Evolutionary conservation across 92 coral and sea anemone species (phyloP), one percentile per base, ranked within the genome.

Genomic region (Bergia puertoricense): DNA sequence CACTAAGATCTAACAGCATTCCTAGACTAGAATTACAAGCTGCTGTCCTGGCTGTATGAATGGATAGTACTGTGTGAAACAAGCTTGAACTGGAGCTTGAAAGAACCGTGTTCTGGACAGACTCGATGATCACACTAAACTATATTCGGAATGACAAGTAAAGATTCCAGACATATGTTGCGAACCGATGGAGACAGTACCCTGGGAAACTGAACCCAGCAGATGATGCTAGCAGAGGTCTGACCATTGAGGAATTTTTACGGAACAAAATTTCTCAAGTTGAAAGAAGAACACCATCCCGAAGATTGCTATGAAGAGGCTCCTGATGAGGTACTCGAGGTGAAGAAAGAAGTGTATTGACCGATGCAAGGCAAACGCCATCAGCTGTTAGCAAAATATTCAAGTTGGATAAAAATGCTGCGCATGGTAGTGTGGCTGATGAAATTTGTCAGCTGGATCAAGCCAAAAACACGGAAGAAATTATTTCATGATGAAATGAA

Each of bases 141-240:
- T 85, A 85, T 22, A 85, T 85, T 57, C 75, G 77, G 0, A 85
- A 85, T 48, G 89, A 85, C 30, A 72, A 51, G 81, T 72, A 71
- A 74, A 78, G 89, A 10, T 85, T 85, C 56, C 89, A 85, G 59
- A 85, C 89, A 1, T 85, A 44, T 72, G 71, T 85, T 3, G 54
- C 89, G 68, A 85, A 85, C 57, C 88, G 88, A 22, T 74, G 82
- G 89, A 81, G 69, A 73, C 69, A 81, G 7, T 89, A 89, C 46
- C 85, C 91, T 11, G 85, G 89, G 10, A 74, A 15, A 36, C 78
- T 85, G 2, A 91, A 91, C 86, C 91, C 91, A 4, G 91, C 91
- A 2, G 93, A 91, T 75, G 91, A 91, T 57, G 93, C 73, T 2
- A 88, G 91, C 72, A 76, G 93, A 46, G 91, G 93, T 18, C 86